These are phyloP conservation scores for Chloroceryle amazona DNA, from an alignment of 2,797 vertebrate genomes.

Conservation along the genomic window DNA sequence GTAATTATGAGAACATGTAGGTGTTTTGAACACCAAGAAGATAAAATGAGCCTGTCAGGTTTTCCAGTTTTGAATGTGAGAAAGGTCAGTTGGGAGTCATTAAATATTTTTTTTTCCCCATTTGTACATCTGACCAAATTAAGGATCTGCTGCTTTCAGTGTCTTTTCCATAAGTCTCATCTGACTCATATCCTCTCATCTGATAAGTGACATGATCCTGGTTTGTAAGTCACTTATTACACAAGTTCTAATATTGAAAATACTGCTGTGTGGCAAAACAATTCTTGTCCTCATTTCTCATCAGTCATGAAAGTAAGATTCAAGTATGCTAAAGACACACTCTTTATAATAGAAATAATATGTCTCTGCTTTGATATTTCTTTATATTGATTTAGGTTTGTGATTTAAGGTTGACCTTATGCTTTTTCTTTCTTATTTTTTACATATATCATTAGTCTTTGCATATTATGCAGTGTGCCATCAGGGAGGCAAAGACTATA, in stretches of 20 bases:
- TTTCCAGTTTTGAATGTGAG: background rate
- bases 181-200: slow-evolving; percentile 46
- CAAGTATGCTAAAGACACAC: background rate
- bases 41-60: background rate
- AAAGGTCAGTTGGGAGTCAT: background rate
- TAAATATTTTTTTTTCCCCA: background rate
- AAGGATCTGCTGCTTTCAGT: background rate
- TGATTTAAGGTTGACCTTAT: background rate
- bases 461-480: background rate
- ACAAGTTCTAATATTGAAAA: background rate
- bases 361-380: background rate
- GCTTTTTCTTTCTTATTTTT: background rate
- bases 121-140: background rate
- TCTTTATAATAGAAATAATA: background rate
- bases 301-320: background rate
- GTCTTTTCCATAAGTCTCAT: slow-evolving; percentile 18
- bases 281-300: background rate
- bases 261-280: background rate
- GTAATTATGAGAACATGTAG: background rate
- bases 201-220: background rate
- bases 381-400: background rate
- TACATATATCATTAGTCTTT: background rate
- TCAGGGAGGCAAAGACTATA: background rate
- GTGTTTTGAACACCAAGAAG: background rate
- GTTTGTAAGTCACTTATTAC: background rate